Base-by-base conservation (phyloP, 2,797 vertebrate genomes). In the Enteromius unitaeniatus region DNA sequence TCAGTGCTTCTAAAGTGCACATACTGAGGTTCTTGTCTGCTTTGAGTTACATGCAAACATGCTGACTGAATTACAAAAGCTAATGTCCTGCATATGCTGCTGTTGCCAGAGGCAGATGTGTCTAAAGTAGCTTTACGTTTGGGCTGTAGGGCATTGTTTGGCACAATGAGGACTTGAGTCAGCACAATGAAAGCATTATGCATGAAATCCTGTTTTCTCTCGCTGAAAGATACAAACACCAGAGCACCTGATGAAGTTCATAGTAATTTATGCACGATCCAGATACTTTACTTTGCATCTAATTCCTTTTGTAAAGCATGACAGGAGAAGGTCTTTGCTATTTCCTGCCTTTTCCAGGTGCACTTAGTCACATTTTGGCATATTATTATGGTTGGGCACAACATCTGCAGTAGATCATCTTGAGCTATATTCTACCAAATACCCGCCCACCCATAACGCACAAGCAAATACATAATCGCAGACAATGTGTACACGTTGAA, bases 361-460 rank as follows among this genome's bases (percentile, higher is more conserved):
- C 60, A 74, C 70, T 79, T 84, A 76, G 65, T 68, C 72, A 80
- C 47, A 51, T 80, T 84, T 77, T 79, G 67, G 62, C 76, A 84
- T 78, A 85, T 87, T 88, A 85, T 65, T 78, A 65, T 73, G 70
- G 85, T 81, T 78, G 78, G 87, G 68, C 83, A 79, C 69, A 87
- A 81, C 82, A 86, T 83, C 84, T 86, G 82, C 80, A 75, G 60
- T 81, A 81, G 82, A 86, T 87, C 82, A 86, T 72, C 82, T 79
- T 85, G 58, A 80, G 83, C 82, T 85, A 75, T 79, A 69, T 76
- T 70, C 78, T 83, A 67, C 64, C 74, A 86, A 81, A 70, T 81
- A 81, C 17, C 83, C 47, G 68, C 81, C 76, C 76, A 79, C 78
- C 68, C 60, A 67, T 49, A 34, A 51, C 9, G n/a, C 74, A 60